Percentiles rank a stretch among this genome's conserved stretches.
Conservation (phyloP, 2,797 vertebrate genomes). For the Mycteria americana region DNA sequence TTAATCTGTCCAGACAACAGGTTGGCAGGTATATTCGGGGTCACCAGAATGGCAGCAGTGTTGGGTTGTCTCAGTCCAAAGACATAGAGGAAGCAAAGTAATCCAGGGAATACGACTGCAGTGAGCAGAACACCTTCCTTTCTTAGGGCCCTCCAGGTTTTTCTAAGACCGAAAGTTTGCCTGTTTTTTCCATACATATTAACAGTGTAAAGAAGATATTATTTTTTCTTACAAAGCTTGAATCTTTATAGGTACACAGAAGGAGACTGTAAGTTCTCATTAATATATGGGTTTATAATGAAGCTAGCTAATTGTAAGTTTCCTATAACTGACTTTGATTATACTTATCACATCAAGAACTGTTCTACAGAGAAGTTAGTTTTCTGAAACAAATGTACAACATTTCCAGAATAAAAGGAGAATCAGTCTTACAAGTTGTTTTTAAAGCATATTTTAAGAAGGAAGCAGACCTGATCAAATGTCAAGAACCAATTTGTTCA, state of each 20-base stretch:
- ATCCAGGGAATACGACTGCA: not conserved
- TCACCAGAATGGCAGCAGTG: not conserved
- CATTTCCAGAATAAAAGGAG: not conserved
- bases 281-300: not conserved
- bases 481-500: constrained; percentile 43
- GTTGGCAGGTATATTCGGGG: not conserved
- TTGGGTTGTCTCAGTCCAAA: not conserved
- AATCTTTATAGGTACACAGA: not conserved
- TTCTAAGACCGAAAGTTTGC: not conserved
- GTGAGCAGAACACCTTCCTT: not conserved
- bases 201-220: not conserved
- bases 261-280: not conserved
- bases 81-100: not conserved
- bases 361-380: not conserved
- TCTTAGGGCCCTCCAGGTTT: not conserved
- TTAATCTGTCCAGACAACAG: not conserved
- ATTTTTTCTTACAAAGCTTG: not conserved
- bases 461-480: not conserved
- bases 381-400: not conserved
- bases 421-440: not conserved
- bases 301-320: not conserved
- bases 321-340: not conserved
- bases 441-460: not conserved
- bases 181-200: not conserved
- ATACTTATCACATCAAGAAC: not conserved